Percentiles rank a stretch among this genome's conserved stretches.
phyloP scores from a whole-genome alignment of 2,797 vertebrate genomes.

The Galagoides demidoff region DNA sequence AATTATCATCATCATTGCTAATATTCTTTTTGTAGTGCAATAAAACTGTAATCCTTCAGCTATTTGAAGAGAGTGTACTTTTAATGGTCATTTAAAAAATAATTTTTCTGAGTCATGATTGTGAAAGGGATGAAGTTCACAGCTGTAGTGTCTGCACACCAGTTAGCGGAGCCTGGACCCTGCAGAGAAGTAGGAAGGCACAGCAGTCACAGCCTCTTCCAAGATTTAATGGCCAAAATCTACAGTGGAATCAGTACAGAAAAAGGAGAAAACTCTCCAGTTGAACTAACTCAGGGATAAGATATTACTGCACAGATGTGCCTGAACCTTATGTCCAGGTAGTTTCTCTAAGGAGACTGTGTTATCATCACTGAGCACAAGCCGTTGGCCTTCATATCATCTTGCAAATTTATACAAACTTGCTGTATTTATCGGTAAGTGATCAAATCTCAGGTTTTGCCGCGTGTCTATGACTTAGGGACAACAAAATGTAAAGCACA shows the following conservation, averaged over 20 bases:
- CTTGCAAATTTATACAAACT: conserved; percentile 68
- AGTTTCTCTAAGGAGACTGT: conserved; percentile 61
- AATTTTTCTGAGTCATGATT: conserved; percentile 56
- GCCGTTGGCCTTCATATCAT: conserved; percentile 58
- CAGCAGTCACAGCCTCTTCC: not conserved
- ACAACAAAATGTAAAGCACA: conserved; percentile 9
- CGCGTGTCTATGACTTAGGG: conserved; percentile 52
- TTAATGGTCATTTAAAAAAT: conserved; percentile 39
- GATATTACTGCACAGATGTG: conserved; percentile 61
- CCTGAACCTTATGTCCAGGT: conserved; percentile 65
- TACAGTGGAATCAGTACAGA: not conserved
- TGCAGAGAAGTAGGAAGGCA: not conserved
- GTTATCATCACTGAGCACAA: conserved; percentile 61
- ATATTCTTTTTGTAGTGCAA: conserved; percentile 33
- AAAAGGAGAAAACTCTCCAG: conserved; percentile 39
- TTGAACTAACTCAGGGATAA: conserved; percentile 64
- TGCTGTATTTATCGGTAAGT: conserved; percentile 66
- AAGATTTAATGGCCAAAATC: conserved; percentile 41
- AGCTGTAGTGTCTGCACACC: not conserved
- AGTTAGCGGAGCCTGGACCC: not conserved
- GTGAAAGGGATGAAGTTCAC: conserved; percentile 49
- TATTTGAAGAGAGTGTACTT: conserved; percentile 18
- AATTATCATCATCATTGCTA: conserved; percentile 38
- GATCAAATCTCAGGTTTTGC: conserved; percentile 63
- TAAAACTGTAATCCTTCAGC: conserved; percentile 48